A percentile compares a stretch with the other conserved stretches of the same genome.
Evolutionary conservation across 2,888 invertebrate genomes (phyloP).

Genomic region (Halocaridina rubra): DNA sequence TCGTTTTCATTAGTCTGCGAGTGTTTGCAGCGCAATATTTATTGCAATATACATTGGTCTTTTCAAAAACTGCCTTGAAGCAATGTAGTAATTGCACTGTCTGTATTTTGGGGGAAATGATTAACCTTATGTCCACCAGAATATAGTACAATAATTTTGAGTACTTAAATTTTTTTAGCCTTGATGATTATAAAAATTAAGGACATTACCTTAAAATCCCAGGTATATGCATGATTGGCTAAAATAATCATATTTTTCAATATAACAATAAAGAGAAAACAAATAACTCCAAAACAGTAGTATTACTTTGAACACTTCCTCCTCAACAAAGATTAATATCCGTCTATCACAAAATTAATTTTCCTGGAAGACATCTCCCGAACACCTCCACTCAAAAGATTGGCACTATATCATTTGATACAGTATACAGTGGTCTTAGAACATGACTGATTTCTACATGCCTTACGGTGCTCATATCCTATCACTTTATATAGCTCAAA

Average conservation of each 20-base stretch:
- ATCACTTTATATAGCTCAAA: too few relatives aligned
- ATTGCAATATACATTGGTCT: conserved; percentile 54
- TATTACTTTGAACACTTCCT: neutral
- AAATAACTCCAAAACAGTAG: neutral
- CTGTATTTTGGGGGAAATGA: neutral
- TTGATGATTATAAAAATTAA: too few relatives aligned
- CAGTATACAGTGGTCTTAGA: too few relatives aligned
- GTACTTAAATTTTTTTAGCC: too few relatives aligned
- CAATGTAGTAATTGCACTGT: conserved; percentile 34
- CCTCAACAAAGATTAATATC: neutral
- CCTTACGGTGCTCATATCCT: too few relatives aligned
- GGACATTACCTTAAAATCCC: too few relatives aligned
- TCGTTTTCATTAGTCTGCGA: conserved; percentile 43
- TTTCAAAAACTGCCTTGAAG: conserved; percentile 52
- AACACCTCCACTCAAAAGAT: too few relatives aligned
- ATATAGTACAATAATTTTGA: neutral
- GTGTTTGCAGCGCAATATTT: conserved; percentile 53
- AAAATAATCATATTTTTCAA: too few relatives aligned
- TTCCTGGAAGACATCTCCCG: neutral
- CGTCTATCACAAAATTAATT: neutral
- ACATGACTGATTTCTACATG: too few relatives aligned
- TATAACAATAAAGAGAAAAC: too few relatives aligned
- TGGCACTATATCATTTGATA: too few relatives aligned
- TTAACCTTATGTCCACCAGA: neutral
- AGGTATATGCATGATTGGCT: too few relatives aligned